Conservation (phyloP, 2,888 invertebrate genomes). For the Lobophora halterata region DNA sequence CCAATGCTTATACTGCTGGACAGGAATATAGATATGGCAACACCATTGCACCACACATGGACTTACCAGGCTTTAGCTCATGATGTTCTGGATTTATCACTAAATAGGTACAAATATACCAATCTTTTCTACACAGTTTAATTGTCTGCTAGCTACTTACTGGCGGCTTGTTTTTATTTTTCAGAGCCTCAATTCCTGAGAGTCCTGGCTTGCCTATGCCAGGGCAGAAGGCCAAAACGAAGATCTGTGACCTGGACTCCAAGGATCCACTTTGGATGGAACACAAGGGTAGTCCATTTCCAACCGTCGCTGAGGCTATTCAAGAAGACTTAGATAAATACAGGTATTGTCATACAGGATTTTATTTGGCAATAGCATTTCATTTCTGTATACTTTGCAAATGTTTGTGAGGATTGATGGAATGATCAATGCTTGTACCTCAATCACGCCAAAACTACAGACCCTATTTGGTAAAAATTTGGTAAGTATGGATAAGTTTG, state of each 20-base stretch:
- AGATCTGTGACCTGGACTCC: conserved; percentile 94
- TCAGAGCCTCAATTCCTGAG: conserved; percentile 70
- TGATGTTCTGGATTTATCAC: conserved; percentile 94
- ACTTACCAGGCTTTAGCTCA: conserved; percentile 99
- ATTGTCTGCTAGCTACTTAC: background rate
- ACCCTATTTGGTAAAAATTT: no score
- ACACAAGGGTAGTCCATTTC: conserved; percentile 96
- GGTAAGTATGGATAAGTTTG: no score
- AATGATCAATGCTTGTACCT: no score
- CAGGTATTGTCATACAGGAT: no score
- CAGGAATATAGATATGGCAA: conserved; percentile 97
- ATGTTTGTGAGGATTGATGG: no score
- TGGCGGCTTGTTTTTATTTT: conserved; percentile 5
- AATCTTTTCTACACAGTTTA: no score
- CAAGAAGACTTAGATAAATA: conserved; percentile 99
- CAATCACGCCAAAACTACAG: no score
- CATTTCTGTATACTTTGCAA: no score
- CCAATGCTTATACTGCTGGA: conserved; percentile 96
- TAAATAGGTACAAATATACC: no score
- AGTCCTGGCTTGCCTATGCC: conserved; percentile 66
- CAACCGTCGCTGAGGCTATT: conserved; percentile 98
- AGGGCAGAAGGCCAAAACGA: conserved; percentile 88
- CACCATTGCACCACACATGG: conserved; percentile 99
- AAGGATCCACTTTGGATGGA: conserved; percentile 95
- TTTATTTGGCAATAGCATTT: no score